Evolutionary conservation across 35 echinoderm and acorn worm species (phyloP).

Genomic region (Holothuria glaberrima): DNA sequence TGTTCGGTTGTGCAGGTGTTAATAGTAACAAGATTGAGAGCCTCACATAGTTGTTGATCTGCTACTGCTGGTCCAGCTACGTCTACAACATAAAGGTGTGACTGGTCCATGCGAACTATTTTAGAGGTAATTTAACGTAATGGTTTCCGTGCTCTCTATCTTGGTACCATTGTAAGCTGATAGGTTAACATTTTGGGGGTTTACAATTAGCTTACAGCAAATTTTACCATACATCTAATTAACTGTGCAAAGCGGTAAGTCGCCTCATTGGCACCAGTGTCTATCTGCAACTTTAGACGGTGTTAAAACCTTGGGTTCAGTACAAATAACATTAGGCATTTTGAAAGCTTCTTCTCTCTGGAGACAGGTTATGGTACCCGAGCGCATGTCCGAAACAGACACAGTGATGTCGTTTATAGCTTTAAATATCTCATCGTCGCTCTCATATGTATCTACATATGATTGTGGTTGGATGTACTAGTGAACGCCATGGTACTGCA

Average conservation of each 20-base stretch:
- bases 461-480: background rate
- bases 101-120: conserved; percentile 40
- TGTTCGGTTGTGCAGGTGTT: conserved; percentile 5
- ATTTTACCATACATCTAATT: conserved; percentile 54
- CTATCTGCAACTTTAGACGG: background rate
- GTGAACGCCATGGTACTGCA: background rate
- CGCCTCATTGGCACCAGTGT: conserved; percentile 43
- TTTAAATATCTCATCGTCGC: background rate
- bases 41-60: conserved; percentile 39
- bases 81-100: conserved; percentile 58
- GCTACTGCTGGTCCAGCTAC: conserved; percentile 68
- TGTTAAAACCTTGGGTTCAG: background rate
- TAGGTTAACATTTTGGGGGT: conserved; percentile 26
- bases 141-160: conserved; percentile 58
- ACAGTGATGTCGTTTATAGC: background rate
- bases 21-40: conserved; percentile 50
- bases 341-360: background rate
- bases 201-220: conserved; percentile 23
- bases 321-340: conserved; percentile 34
- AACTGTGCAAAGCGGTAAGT: conserved; percentile 59
- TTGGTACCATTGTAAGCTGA: conserved; percentile 52
- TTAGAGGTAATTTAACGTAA: conserved; percentile 54
- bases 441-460: background rate
- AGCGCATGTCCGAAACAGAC: conserved; percentile 48
- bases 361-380: background rate